These are phyloP conservation scores for Tuberolachnus salignus DNA, from an alignment of 2,888 invertebrate species.

Conservation along the genomic window DNA sequence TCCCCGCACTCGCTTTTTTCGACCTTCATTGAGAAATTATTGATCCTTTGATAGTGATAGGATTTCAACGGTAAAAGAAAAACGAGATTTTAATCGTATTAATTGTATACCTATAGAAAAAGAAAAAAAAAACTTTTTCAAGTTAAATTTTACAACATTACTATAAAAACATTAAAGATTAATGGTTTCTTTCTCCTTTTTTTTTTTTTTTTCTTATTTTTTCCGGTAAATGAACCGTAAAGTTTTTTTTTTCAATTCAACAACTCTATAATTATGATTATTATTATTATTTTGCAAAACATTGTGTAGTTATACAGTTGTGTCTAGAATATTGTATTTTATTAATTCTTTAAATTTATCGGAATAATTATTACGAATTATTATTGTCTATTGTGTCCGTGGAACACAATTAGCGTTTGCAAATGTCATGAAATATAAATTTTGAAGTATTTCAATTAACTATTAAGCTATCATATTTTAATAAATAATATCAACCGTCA, in stretches of 20 bases:
- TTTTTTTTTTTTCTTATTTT: no score
- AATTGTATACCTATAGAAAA: not conserved
- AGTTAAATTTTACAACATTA: constrained; percentile 4
- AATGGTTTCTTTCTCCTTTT: not conserved
- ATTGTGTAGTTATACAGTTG: not conserved
- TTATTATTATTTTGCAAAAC: constrained; percentile 1
- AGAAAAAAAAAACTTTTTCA: not conserved
- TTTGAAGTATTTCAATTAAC: no score
- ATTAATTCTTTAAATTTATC: not conserved
- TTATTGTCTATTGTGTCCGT: no score
- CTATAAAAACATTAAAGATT: not conserved
- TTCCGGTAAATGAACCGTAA: constrained; percentile 13
- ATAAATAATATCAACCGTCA: no score
- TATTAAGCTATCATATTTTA: no score
- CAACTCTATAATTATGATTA: not conserved
- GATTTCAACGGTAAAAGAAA: not conserved
- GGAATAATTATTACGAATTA: no score
- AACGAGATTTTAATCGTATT: constrained; percentile 29
- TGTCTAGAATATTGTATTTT: not conserved
- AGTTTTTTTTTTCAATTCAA: constrained; percentile 12
- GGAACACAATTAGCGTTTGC: no score
- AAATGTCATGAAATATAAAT: no score
- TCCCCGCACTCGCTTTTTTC: not conserved
- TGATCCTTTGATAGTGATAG: not conserved
- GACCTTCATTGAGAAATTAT: constrained; percentile 13